These are phyloP conservation scores for Aptenodytes forsteri DNA, from an alignment of 2,113 vertebrate species.

Conservation along the genomic window DNA sequence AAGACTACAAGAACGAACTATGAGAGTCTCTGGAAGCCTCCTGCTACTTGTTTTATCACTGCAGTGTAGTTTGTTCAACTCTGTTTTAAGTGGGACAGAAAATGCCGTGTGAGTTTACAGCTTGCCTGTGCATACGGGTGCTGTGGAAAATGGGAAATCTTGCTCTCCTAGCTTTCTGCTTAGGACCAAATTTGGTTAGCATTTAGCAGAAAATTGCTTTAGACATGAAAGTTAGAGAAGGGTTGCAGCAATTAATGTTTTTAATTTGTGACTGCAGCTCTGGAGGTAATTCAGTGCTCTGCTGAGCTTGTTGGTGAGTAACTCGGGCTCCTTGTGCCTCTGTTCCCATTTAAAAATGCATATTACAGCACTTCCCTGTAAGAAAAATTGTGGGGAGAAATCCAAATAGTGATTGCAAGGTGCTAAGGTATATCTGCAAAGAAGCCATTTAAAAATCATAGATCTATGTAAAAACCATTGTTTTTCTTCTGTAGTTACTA, in stretches of 20 bases:
- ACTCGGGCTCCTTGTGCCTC: background rate
- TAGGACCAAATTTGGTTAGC: background rate
- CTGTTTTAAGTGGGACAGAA: background rate
- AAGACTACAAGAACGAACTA: background rate
- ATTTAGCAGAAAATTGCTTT: background rate
- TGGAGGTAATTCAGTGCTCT: background rate
- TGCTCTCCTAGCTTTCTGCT: background rate
- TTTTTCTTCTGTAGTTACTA: background rate
- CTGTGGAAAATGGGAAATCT: background rate
- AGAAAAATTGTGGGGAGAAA: background rate
- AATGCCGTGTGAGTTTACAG: background rate
- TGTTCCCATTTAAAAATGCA: background rate
- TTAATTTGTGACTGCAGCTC: background rate
- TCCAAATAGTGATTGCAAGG: background rate
- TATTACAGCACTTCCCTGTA: background rate
- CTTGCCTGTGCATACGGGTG: fast-evolving
- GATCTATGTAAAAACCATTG: background rate
- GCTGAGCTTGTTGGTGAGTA: background rate
- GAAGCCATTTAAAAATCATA: background rate
- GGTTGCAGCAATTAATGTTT: background rate
- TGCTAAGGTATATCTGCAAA: background rate
- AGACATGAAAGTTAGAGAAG: background rate
- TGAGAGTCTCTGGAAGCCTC: background rate
- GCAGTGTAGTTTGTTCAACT: background rate
- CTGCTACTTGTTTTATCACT: background rate